A percentile compares a stretch with the other conserved stretches of the same genome.
phyloP scores from a whole-genome alignment of 2,888 invertebrate species.

The Cabera pusaria region DNA sequence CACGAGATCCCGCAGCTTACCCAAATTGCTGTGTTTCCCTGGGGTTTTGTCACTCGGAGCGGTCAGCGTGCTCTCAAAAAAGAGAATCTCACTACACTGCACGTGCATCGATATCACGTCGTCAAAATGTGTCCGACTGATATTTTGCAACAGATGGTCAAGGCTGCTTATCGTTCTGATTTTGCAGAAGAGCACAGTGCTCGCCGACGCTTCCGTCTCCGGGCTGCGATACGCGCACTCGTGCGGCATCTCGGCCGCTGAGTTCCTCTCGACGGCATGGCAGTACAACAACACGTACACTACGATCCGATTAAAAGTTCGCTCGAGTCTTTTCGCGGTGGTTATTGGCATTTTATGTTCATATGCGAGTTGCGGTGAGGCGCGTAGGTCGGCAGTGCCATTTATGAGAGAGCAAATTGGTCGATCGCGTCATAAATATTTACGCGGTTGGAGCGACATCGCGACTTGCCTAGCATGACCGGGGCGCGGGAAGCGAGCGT shows the following conservation, averaged over 20 bases:
- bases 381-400: conserved; percentile 71
- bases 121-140: conserved; percentile 85
- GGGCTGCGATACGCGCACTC: conserved; percentile 88
- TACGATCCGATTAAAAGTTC: conserved; percentile 77
- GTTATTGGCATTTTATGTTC: conserved; percentile 78
- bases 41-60: conserved; percentile 67
- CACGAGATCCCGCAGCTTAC: conserved; percentile 87
- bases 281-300: conserved; percentile 79
- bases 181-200: conserved; percentile 86
- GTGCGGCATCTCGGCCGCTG: conserved; percentile 82
- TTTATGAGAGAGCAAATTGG: conserved; percentile 68
- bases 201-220: conserved; percentile 80
- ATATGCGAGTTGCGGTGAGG: conserved; percentile 58
- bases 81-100: conserved; percentile 89
- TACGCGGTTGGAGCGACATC: conserved; percentile 68
- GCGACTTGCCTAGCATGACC: conserved; percentile 73
- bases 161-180: conserved; percentile 88
- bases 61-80: conserved; percentile 88
- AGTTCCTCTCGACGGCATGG: conserved; percentile 66
- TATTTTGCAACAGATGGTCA: conserved; percentile 86
- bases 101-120: conserved; percentile 87
- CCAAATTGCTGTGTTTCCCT: conserved; percentile 82
- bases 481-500: conserved; percentile 47
- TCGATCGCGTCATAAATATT: conserved; percentile 78
- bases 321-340: conserved; percentile 72